A percentile compares a stretch with the other conserved stretches of the same genome.
phyloP scores from a whole-genome alignment of 1,140 invertebrate genomes.

The Varroa destructor region DNA sequence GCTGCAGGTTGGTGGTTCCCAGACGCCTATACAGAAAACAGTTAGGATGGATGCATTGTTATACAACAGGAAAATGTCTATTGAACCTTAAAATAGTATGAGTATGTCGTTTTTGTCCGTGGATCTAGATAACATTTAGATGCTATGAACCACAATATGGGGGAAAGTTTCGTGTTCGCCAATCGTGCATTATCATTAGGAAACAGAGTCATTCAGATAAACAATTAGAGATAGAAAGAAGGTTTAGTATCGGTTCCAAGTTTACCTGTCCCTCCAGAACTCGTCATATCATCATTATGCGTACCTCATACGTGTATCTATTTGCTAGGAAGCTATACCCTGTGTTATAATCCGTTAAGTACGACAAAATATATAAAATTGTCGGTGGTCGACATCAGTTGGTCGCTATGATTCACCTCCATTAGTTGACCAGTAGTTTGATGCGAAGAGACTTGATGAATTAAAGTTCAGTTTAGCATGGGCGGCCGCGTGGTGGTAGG shows the following conservation, averaged over 20 bases:
- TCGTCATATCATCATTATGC: background rate
- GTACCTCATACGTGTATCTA: too few species aligned
- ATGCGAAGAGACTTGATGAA: constrained; percentile 2
- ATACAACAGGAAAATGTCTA: too few species aligned
- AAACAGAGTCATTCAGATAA: background rate
- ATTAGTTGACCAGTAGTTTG: constrained; percentile 21
- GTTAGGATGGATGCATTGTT: too few species aligned
- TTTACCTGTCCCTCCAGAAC: background rate
- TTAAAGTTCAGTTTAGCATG: constrained; percentile 25
- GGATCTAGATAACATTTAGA: too few species aligned
- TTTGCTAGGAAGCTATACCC: too few species aligned
- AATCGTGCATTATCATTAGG: background rate
- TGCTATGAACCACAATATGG: background rate
- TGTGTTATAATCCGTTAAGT: too few species aligned
- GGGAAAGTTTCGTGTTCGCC: background rate
- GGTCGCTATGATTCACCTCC: background rate
- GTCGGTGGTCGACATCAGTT: too few species aligned
- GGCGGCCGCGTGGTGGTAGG: constrained; percentile 2
- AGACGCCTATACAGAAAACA: constrained; percentile 1
- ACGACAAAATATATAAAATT: too few species aligned
- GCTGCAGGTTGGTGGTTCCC: constrained; percentile 22
- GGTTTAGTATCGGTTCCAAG: background rate
- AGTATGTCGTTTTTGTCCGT: too few species aligned
- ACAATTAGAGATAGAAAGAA: background rate
- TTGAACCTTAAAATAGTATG: too few species aligned